Percentiles rank a stretch among this genome's conserved stretches.
phyloP scores from a whole-genome alignment of 2,113 vertebrate genomes.

The Nicator chloris region DNA sequence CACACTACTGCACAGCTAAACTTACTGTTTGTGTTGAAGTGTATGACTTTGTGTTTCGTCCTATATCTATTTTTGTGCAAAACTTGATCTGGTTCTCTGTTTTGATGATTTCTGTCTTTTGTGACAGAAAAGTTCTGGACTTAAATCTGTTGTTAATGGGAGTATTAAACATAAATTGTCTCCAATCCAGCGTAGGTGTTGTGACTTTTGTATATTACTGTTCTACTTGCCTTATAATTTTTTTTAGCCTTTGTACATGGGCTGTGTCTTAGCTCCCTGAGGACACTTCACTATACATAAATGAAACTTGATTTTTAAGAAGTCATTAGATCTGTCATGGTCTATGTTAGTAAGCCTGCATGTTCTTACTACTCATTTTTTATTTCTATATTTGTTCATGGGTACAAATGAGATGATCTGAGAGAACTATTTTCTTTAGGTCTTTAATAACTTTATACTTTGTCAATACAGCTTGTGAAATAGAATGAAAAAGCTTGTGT shows the following conservation, averaged over 20 bases:
- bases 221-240: background rate
- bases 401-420: background rate
- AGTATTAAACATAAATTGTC: background rate
- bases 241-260: background rate
- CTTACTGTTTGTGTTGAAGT: background rate
- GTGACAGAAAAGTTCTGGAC: background rate
- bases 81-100: background rate
- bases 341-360: background rate
- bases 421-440: background rate
- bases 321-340: background rate
- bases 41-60: accelerated
- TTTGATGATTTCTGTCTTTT: background rate
- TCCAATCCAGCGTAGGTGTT: background rate
- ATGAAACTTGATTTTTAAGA: background rate
- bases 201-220: background rate
- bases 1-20: background rate
- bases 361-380: background rate
- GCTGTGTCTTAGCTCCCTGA: background rate
- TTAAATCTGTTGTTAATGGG: background rate
- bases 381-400: background rate
- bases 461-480: background rate
- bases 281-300: background rate
- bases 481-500: background rate
- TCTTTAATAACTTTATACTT: background rate
- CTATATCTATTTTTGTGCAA: background rate